These are phyloP conservation scores for Oscheius onirici DNA, from an alignment of 2,888 invertebrate genomes.

Conservation along the genomic window DNA sequence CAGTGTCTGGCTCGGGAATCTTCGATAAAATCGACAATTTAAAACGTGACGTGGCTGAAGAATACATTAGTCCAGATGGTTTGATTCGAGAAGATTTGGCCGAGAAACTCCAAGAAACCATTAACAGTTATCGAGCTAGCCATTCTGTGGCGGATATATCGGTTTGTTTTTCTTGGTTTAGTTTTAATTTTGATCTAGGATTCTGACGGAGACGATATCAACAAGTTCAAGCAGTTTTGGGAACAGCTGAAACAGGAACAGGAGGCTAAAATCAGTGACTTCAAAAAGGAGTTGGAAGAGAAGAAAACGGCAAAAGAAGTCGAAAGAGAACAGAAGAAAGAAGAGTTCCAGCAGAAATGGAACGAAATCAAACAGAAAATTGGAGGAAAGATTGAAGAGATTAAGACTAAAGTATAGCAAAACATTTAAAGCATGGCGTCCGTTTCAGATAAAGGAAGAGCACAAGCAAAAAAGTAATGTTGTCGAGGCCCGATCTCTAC, in stretches of 20 bases:
- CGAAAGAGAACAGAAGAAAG: not conserved
- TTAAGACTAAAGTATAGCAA: not conserved
- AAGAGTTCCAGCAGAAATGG: constrained; percentile 7
- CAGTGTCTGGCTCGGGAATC: too few relatives aligned
- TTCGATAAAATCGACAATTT: too few relatives aligned
- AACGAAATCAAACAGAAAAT: not conserved
- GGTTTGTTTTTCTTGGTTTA: too few relatives aligned
- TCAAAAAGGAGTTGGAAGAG: not conserved
- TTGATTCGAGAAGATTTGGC: too few relatives aligned
- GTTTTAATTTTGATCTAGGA: not conserved
- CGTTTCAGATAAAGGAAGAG: not conserved
- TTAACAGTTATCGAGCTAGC: too few relatives aligned
- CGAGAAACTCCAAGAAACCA: too few relatives aligned
- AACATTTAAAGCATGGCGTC: not conserved
- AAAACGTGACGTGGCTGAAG: too few relatives aligned
- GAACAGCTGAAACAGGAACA: not conserved
- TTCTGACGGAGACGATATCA: not conserved
- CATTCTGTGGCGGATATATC: too few relatives aligned
- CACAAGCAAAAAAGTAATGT: not conserved
- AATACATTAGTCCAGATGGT: too few relatives aligned
- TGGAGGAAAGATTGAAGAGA: not conserved
- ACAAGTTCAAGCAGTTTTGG: constrained; percentile 17
- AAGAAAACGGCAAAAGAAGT: not conserved
- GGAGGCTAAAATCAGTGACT: not conserved
- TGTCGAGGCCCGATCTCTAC: not conserved